These are phyloP conservation scores for Drosophila gunungcola DNA, from an alignment of 1,140 invertebrate genomes.

Conservation along the genomic window DNA sequence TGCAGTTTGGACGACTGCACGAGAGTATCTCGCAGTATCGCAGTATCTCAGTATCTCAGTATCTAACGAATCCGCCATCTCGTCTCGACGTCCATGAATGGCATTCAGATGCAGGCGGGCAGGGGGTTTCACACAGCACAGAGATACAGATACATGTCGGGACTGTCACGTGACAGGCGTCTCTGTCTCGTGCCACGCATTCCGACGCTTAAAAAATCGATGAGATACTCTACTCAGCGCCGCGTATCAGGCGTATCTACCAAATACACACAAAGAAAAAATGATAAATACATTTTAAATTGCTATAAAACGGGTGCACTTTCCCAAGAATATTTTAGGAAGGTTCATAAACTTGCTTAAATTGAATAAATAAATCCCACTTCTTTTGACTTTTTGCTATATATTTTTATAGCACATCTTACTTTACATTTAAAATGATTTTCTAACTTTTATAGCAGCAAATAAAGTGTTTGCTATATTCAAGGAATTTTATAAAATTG, in stretches of 20 bases:
- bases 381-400: too few species aligned
- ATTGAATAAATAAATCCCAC: too few species aligned
- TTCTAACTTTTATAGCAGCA: too few species aligned
- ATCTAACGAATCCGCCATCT: conserved; percentile 53
- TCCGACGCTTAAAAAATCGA: conserved; percentile 46
- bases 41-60: not conserved
- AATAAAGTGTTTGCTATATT: too few species aligned
- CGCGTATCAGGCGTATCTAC: conserved; percentile 28
- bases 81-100: conserved; percentile 40
- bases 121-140: not conserved
- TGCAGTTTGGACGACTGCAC: conserved; percentile 24
- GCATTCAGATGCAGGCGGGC: conserved; percentile 15
- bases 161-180: conserved; percentile 44
- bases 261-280: not conserved
- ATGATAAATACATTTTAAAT: too few species aligned
- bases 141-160: conserved; percentile 26
- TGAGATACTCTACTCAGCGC: conserved; percentile 30
- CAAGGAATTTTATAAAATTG: too few species aligned
- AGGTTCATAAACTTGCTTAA: too few species aligned
- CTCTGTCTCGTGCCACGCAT: conserved; percentile 70
- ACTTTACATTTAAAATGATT: too few species aligned
- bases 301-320: too few species aligned
- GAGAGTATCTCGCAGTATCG: conserved; percentile 1
- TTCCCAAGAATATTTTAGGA: too few species aligned
- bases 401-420: too few species aligned